Conservation (phyloP, 2,888 invertebrate species). For the Polyommatus iphigenia region DNA sequence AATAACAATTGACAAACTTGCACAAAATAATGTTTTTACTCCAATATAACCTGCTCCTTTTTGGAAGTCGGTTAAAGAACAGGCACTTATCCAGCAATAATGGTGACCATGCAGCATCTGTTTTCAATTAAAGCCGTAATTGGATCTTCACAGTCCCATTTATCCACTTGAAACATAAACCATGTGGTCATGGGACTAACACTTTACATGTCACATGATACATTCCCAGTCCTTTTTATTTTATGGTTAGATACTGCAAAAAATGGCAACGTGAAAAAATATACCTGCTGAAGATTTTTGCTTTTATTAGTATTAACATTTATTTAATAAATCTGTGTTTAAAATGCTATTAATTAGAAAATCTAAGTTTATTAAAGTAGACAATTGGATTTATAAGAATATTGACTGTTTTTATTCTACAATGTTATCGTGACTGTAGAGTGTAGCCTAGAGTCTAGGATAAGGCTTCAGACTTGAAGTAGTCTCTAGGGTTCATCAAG, state of each 20-base stretch:
- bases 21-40: not conserved
- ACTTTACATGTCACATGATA: not conserved
- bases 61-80: no score
- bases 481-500: no score
- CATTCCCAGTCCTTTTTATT: not conserved
- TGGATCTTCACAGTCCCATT: constrained; percentile 34
- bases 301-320: not conserved
- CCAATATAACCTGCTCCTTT: not conserved
- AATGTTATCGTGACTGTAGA: no score
- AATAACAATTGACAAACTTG: no score
- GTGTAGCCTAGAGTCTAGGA: no score
- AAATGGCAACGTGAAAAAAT: not conserved
- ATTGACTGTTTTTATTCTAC: no score
- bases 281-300: not conserved
- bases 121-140: not conserved
- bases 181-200: constrained; percentile 31
- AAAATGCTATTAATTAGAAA: not conserved
- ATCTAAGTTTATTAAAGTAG: not conserved
- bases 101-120: constrained; percentile 13
- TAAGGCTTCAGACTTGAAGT: no score
- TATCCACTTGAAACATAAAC: constrained; percentile 56
- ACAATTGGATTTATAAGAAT: no score
- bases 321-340: not conserved
- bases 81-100: not conserved
- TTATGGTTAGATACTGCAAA: not conserved